Percentiles rank a stretch among this genome's conserved stretches.
Evolutionary conservation across 2,113 vertebrate genomes (phyloP).

Genomic region (Chloebia gouldiae): DNA sequence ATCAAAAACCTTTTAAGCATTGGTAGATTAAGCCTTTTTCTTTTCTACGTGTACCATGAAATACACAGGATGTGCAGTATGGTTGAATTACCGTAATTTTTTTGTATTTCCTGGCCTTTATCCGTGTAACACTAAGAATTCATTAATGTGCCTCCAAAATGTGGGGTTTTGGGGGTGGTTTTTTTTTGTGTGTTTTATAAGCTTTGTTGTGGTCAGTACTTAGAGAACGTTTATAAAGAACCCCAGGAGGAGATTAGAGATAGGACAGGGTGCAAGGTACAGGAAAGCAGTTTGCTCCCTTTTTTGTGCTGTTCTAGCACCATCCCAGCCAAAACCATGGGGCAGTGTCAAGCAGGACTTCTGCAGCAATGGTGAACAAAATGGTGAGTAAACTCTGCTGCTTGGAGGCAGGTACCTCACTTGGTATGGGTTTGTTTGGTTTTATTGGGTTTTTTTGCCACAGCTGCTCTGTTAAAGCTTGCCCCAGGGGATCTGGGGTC

Average conservation of each 20-base stretch:
- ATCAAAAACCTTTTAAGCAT: not conserved
- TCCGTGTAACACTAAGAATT: not conserved
- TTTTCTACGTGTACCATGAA: not conserved
- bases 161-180: fast-evolving
- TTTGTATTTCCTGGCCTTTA: conserved; percentile 8
- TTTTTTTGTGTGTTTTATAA: not conserved
- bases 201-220: not conserved
- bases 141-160: not conserved
- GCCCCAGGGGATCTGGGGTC: not conserved
- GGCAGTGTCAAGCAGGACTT: not conserved
- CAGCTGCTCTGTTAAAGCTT: not conserved
- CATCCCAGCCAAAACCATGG: not conserved
- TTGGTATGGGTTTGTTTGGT: not conserved
- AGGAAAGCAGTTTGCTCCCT: not conserved
- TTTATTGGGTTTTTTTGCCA: not conserved
- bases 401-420: not conserved
- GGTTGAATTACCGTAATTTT: conserved; percentile 11
- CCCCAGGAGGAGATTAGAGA: not conserved
- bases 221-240: conserved; percentile 13
- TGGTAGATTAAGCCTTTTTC: not conserved
- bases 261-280: not conserved
- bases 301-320: not conserved
- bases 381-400: not conserved
- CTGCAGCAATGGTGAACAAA: not conserved
- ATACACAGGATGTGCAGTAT: not conserved